Conservation (phyloP, 2,113 vertebrate genomes). For the Hippoglossus stenolepis region DNA sequence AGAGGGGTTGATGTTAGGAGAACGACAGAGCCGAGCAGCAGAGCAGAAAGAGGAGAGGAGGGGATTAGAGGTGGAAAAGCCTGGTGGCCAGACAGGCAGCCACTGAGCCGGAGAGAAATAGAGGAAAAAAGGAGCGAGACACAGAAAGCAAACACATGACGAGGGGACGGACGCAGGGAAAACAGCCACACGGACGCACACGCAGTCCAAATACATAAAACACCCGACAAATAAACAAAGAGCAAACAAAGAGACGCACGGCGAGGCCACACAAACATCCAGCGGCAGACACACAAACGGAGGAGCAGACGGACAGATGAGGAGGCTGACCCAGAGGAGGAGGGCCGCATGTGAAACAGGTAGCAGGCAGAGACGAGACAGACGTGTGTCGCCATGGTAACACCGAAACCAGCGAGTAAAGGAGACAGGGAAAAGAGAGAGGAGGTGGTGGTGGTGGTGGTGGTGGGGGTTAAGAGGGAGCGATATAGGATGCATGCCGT, state of each 20-base stretch:
- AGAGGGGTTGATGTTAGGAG: conserved; percentile 44
- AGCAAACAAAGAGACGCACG: conserved; percentile 46
- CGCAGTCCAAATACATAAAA: conserved; percentile 35
- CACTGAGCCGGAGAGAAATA: conserved; percentile 46
- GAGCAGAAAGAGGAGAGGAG: conserved; percentile 69
- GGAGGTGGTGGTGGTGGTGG: background rate
- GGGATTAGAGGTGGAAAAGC: conserved; percentile 72
- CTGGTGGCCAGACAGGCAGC: conserved; percentile 68
- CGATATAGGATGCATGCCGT: conserved; percentile 76
- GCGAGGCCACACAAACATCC: conserved; percentile 1
- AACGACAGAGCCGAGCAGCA: conserved; percentile 47
- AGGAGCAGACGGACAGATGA: conserved; percentile 4
- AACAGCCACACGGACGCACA: conserved; percentile 25
- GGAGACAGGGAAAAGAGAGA: conserved; percentile 35
- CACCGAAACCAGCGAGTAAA: conserved; percentile 69
- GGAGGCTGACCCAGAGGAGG: conserved; percentile 56
- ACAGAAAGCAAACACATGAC: conserved; percentile 56
- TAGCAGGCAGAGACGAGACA: conserved; percentile 71
- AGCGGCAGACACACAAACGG: conserved; percentile 21
- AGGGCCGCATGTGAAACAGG: conserved; percentile 71
- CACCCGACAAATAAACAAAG: conserved; percentile 40
- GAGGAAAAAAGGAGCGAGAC: conserved; percentile 35
- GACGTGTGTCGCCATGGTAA: conserved; percentile 78
- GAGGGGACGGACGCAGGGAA: conserved; percentile 19
- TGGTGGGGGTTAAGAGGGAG: conserved; percentile 23